phyloP scores from a whole-genome alignment of 2,113 vertebrate genomes.

The mouse (Mus musculus) region DNA sequence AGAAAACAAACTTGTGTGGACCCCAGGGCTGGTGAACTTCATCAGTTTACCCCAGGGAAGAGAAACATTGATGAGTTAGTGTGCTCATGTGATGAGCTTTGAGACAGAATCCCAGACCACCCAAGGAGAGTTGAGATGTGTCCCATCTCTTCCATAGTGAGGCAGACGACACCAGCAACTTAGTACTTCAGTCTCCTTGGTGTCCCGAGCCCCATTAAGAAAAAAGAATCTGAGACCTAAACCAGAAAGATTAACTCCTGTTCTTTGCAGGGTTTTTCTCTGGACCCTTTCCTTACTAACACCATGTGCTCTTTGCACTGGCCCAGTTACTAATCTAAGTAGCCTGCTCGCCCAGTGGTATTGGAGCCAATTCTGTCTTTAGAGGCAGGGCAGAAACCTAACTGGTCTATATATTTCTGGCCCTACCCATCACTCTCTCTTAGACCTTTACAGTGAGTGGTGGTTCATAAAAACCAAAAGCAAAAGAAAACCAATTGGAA shows the following conservation, averaged over 20 bases:
- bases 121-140: neutral
- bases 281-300: neutral
- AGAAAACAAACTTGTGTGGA: slow-evolving; percentile 45
- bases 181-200: neutral
- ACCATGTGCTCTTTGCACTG: neutral
- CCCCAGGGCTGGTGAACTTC: neutral
- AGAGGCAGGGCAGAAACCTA: neutral
- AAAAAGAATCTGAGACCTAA: neutral
- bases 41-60: neutral
- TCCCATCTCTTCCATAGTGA: neutral
- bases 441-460: neutral
- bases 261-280: neutral
- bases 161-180: neutral
- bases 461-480: neutral
- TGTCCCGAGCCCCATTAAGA: neutral
- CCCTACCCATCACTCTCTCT: neutral
- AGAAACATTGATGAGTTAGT: neutral
- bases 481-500: neutral
- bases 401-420: neutral
- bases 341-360: neutral
- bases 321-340: neutral
- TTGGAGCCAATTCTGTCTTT: neutral
- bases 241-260: neutral
- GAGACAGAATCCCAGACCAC: neutral
- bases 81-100: neutral